Conservation (phyloP, 2,888 invertebrate species). For the Trissonchulus latispiculum region DNA sequence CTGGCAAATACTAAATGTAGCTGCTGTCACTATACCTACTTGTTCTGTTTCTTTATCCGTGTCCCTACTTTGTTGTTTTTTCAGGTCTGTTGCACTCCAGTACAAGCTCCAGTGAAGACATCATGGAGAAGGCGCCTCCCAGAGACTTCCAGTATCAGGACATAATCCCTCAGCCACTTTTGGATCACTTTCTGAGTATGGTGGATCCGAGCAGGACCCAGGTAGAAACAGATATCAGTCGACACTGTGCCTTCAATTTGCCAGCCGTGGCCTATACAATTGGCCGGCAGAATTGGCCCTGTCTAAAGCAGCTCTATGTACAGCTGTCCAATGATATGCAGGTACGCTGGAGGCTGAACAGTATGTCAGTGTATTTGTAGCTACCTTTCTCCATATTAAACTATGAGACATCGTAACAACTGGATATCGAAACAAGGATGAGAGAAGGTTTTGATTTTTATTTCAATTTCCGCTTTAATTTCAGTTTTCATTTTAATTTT, state of each 20-base stretch:
- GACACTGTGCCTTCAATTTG: conserved; percentile 65
- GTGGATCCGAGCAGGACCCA: conserved; percentile 53
- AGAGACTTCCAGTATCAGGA: conserved; percentile 33
- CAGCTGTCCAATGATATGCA: conserved; percentile 57
- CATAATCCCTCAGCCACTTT: conserved; percentile 48
- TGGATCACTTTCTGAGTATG: conserved; percentile 62
- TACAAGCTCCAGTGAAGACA: no score
- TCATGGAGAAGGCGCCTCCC: background rate
- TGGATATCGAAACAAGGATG: no score
- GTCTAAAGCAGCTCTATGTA: conserved; percentile 58
- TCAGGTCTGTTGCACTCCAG: no score
- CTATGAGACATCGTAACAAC: background rate
- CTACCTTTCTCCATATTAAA: background rate
- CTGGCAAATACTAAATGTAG: no score
- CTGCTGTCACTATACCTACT: no score
- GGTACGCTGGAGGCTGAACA: conserved; percentile 39
- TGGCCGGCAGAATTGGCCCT: conserved; percentile 61
- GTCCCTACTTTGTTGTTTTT: no score
- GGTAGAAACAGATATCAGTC: conserved; percentile 57
- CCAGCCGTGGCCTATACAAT: conserved; percentile 68
- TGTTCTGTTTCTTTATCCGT: no score
- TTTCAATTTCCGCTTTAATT: no score
- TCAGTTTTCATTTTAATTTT: conserved; percentile 43
- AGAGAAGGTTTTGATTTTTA: no score
- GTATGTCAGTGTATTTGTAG: background rate